Percentiles rank a stretch among this genome's conserved stretches.
Evolutionary conservation across 2,113 vertebrate genomes (phyloP).

Genomic region (Pseudopipra pipra): DNA sequence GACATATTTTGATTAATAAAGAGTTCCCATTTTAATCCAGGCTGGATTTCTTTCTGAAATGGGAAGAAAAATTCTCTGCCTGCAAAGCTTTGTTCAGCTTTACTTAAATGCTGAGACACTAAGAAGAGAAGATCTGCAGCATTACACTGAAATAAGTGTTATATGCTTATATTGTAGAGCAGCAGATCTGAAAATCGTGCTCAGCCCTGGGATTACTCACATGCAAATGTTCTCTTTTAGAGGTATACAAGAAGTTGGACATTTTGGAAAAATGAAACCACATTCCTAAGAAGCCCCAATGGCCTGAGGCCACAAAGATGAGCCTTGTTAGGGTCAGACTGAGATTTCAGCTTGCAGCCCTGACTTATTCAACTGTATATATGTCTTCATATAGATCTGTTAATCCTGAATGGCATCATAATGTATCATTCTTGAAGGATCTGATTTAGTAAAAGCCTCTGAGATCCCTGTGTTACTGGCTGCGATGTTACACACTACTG

Average conservation of each 20-base stretch:
- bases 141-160: neutral
- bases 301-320: neutral
- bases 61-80: neutral
- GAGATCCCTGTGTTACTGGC: neutral
- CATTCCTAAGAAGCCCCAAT: neutral
- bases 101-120: neutral
- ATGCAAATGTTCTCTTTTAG: neutral
- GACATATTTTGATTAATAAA: constrained; percentile 21
- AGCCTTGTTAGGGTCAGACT: neutral
- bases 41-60: neutral
- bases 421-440: neutral
- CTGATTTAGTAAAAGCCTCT: neutral
- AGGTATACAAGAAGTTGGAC: neutral
- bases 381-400: neutral
- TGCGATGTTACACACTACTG: neutral
- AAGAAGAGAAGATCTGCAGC: neutral
- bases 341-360: neutral
- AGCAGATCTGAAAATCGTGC: neutral
- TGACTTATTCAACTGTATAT: neutral
- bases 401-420: neutral
- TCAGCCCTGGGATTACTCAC: neutral
- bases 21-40: neutral
- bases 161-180: neutral
- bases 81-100: neutral
- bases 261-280: neutral